These are phyloP conservation scores for Carassius carassius DNA, from an alignment of 2,113 vertebrate species.

Conservation along the genomic window DNA sequence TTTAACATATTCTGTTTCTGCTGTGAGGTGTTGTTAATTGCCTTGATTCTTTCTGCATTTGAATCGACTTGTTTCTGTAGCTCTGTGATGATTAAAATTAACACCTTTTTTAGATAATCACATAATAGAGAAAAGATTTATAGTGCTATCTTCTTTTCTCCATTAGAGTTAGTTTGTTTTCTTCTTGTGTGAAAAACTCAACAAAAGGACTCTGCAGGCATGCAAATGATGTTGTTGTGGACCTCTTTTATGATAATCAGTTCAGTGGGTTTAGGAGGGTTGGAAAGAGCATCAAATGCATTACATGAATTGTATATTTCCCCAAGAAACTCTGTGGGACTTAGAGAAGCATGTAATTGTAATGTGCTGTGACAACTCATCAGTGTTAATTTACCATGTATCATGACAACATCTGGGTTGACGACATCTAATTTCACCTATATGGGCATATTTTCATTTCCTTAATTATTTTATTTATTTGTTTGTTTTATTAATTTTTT, in stretches of 20 bases:
- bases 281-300: not conserved
- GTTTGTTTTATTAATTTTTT: no score
- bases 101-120: not conserved
- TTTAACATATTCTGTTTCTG: not conserved
- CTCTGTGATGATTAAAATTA: not conserved
- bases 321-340: not conserved
- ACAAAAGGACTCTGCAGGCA: not conserved
- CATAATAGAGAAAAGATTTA: not conserved
- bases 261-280: not conserved
- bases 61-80: not conserved
- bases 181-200: not conserved
- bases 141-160: not conserved
- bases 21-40: not conserved
- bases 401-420: slow-evolving; percentile 1
- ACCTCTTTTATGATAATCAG: slow-evolving; percentile 8
- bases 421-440: not conserved
- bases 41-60: not conserved
- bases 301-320: not conserved
- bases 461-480: not conserved
- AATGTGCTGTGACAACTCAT: not conserved
- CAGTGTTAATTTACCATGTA: not conserved
- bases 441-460: not conserved
- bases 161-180: not conserved
- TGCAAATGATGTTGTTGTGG: not conserved
- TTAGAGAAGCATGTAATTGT: not conserved